Base-by-base conservation (phyloP, 92 coral and sea anemone species). In the Galaxea fascicularis region DNA sequence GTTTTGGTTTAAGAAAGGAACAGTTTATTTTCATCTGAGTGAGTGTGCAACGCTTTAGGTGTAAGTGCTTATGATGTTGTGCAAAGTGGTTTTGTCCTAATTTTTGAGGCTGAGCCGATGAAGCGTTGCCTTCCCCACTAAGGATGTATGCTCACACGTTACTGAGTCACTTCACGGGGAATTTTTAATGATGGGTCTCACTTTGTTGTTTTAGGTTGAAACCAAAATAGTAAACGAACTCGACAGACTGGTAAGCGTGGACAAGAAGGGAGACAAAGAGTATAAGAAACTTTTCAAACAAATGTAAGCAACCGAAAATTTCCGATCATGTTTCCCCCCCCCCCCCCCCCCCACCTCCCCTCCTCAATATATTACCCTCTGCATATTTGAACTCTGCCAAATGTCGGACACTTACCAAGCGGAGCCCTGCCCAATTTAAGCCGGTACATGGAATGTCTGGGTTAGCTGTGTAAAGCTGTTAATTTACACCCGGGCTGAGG, bases 191-290 rank as follows among this genome's bases (percentile, higher is more conserved):
- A 35, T 35, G 41, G 6, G 41, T 3, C 16, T 18, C 62, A 21
- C 20, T 14, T 20, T 60, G 24, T 65, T 56, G 22, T 81, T 81
- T 46, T 41, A 96, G 99, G 95, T 96, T 20, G 99, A 96, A 65
- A 92, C 86, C 82, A 98, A 94, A 83, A 89, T 96, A 76, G 91
- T 96, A 22, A 95, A 96, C 68, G 95, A 94, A 45, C 90, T 96
- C 29, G 99, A 96, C 76, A 82, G 91, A 58, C 79, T 94, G 22
- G 89, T 96, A 52, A 91, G 95, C 52, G 88, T 76, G 71, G 91
- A 88, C 82, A 90, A 90, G 85, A 90, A 87, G 60, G 99, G 99
- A 26, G 99, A 96, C 82, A 94, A 89, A 22, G 91, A 94, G 41
- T 96, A 96, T 91, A 94, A 92, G 87, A 95, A 92, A 49, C 92